Conservation (phyloP, 2,888 invertebrate genomes). For the Eupithecia dodoneata region DNA sequence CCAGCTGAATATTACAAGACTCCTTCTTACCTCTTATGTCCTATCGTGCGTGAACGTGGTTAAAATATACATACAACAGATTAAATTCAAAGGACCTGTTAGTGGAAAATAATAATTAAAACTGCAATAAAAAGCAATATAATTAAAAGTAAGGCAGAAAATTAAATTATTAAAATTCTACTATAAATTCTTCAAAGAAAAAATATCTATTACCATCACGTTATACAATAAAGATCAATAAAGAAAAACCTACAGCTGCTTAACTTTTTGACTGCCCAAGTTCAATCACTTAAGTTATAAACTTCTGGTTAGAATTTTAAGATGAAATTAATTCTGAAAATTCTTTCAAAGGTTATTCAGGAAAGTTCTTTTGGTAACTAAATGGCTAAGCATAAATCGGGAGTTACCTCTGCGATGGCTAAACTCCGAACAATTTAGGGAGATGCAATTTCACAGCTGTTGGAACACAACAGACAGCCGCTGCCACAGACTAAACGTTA, state of each 20-base stretch:
- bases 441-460: conserved; percentile 75
- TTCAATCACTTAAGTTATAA: conserved; percentile 6
- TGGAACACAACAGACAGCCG: conserved; percentile 61
- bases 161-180: not conserved
- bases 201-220: not conserved
- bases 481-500: conserved; percentile 25
- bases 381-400: conserved; percentile 33
- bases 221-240: conserved; percentile 6
- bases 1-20: not conserved
- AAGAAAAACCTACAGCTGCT: conserved; percentile 3
- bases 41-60: not conserved
- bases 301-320: conserved; percentile 3
- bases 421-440: conserved; percentile 57
- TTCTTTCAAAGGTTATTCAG: not conserved
- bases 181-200: not conserved
- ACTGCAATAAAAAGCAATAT: not conserved
- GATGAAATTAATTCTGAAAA: conserved; percentile 9
- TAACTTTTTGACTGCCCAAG: conserved; percentile 9
- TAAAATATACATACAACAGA: not conserved
- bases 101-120: no score
- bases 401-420: conserved; percentile 46
- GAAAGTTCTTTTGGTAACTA: conserved; percentile 19
- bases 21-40: not conserved
- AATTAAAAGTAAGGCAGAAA: not conserved
- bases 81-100: no score